Evolutionary conservation across 2,888 invertebrate species (phyloP).

Genomic region (Laothoe populi): DNA sequence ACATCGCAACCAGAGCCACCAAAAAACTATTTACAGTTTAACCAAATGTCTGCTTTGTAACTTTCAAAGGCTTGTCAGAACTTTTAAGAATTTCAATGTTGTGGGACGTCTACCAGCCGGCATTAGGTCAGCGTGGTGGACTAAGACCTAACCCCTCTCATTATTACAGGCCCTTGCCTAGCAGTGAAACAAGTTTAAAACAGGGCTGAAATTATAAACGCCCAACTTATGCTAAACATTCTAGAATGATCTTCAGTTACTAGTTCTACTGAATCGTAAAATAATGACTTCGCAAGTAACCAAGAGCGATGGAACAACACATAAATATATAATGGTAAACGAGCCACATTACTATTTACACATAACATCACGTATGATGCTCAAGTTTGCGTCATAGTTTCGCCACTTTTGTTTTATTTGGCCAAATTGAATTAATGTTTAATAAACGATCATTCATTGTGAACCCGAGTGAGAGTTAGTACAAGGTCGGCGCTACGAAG

Average conservation of each 20-base stretch:
- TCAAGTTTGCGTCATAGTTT: conserved; percentile 1
- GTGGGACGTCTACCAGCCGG: no score
- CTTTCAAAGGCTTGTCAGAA: background rate
- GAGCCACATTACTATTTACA: background rate
- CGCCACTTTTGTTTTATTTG: conserved; percentile 18
- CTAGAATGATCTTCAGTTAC: background rate
- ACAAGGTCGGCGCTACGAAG: background rate
- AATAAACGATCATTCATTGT: background rate
- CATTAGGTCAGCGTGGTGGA: no score
- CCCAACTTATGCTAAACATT: background rate
- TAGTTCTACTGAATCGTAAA: background rate
- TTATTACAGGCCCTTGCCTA: no score
- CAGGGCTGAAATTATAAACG: no score
- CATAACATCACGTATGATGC: conserved; percentile 11
- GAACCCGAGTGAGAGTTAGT: background rate
- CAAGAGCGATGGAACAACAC: background rate
- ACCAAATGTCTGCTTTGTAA: background rate
- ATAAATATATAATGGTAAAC: conserved; percentile 7
- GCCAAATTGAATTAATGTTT: background rate
- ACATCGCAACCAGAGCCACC: background rate
- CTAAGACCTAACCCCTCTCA: no score
- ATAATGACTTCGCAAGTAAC: background rate
- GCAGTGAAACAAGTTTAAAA: no score
- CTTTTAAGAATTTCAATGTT: no score
- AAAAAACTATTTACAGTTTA: background rate